Evolutionary conservation across 1,140 invertebrate genomes (phyloP), one percentile per base, ranked within the genome.

Genomic region (Leptestheria dahalacensis): DNA sequence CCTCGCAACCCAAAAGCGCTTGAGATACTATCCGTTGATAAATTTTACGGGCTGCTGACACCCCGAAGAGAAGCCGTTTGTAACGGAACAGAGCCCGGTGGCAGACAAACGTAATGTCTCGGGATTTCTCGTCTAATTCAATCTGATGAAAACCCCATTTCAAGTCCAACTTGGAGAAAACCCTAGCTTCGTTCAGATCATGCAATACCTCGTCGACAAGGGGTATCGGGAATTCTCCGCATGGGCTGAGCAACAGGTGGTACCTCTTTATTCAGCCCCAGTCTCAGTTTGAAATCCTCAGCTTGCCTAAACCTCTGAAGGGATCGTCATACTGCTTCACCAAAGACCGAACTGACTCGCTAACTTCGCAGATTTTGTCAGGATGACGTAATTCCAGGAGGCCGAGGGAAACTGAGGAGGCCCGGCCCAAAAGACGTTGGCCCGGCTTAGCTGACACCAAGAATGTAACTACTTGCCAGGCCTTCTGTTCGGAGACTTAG

Each of bases 161-260:
- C 1, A 68, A 51, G 52, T 68, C 68, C 1, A 71, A 10, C 47
- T 66, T 67, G 10, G 64, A 64, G 53, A 69, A 69, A 4, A 65
- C 25, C 49, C 54, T 62, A 3, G 64, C 51, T 11, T 62, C 59
- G 54, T 71, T 66, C 29, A 67, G 58, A 3, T 64, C 64, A 11
- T 23, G 21, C 6, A 70, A 48, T 0, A 64, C 64, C 50, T 69
- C 68, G 49, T 67, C 68, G 48, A 68, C 65, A 20, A 64, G 51
- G 1, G 67, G 67, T 15, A 68, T 60, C 1, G 64, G 63, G 33
- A 65, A 62, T 48, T 12, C 56, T 21, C 11, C 56, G 41, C 25
- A 23, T 41, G 10, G 41, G 3, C 9, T 57, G 26, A 12, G 56
- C 56, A 23, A 47, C 47, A 12, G 56, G 33, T 0, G 15, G 15